phyloP scores from a whole-genome alignment of 1,140 invertebrate genomes.

The Belonocnema kinseyi region DNA sequence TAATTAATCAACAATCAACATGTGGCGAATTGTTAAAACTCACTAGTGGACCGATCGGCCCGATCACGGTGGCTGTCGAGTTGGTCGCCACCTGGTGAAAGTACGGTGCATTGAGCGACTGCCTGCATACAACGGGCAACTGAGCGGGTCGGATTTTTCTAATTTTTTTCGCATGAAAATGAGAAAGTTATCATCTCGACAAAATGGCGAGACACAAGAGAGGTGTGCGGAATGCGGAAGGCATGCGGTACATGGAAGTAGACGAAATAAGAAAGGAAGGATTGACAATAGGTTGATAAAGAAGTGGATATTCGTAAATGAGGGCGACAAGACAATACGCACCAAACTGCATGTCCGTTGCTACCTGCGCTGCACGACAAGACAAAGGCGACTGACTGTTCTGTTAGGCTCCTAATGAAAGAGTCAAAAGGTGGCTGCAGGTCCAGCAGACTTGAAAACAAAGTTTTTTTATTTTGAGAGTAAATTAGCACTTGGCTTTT shows the following conservation, averaged over 20 bases:
- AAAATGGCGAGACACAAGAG: not conserved
- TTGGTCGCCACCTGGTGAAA: constrained; percentile 53
- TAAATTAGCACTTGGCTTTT: no score
- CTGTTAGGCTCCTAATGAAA: not conserved
- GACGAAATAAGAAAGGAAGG: not conserved
- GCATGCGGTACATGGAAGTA: not conserved
- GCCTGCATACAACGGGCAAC: no score
- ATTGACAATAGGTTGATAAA: not conserved
- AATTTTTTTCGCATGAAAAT: not conserved
- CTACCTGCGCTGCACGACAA: no score
- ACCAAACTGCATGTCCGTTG: not conserved
- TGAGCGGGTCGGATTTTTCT: not conserved
- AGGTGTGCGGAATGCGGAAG: not conserved
- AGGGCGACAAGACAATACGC: not conserved
- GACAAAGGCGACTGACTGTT: not conserved
- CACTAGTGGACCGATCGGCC: constrained; percentile 61
- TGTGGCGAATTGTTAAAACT: constrained; percentile 63
- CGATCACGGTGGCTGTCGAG: constrained; percentile 62
- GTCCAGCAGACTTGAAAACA: no score
- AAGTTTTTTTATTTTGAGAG: no score
- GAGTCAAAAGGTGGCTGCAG: not conserved
- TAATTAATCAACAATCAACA: constrained; percentile 68
- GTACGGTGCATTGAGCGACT: not conserved
- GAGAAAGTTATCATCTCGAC: not conserved
- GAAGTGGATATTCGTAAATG: not conserved